phyloP scores from a whole-genome alignment of 2,797 vertebrate genomes.

The Crocidura indochinensis region DNA sequence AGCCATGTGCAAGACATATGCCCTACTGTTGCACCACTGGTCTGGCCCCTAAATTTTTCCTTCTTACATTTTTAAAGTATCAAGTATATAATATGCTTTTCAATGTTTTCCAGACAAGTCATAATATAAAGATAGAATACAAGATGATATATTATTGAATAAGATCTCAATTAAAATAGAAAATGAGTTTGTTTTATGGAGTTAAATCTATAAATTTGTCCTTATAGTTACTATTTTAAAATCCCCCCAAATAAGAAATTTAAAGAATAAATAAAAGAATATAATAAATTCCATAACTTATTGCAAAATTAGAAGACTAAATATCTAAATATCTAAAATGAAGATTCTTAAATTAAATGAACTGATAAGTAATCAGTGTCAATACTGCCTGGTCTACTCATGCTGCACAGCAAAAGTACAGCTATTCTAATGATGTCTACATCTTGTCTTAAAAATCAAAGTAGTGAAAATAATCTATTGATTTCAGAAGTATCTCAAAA shows the following conservation, averaged over 20 bases:
- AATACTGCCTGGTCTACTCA: conserved; percentile 33
- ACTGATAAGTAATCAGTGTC: conserved; percentile 73
- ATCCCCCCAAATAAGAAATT: conserved; percentile 5
- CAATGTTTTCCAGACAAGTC: conserved; percentile 69
- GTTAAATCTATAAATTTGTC: conserved; percentile 59
- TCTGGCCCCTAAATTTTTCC: not conserved
- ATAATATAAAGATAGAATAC: conserved; percentile 77
- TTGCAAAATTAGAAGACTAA: not conserved
- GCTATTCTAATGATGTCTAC: not conserved
- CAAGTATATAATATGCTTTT: conserved; percentile 77
- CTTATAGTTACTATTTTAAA: conserved; percentile 23
- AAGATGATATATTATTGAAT: conserved; percentile 81
- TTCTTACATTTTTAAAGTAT: conserved; percentile 30
- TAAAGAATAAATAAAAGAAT: conserved; percentile 29
- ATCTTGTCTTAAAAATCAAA: conserved; percentile 68
- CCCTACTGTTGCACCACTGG: too few species aligned
- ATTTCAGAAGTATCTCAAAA: conserved; percentile 36
- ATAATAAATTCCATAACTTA: conserved; percentile 1
- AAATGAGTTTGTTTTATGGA: conserved; percentile 79
- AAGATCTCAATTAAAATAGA: conserved; percentile 51
- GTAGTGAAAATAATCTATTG: not conserved
- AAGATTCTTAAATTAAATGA: conserved; percentile 71
- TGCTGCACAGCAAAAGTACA: conserved; percentile 69
- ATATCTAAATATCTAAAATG: conserved; percentile 54
- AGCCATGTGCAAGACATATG: too few species aligned